Base-by-base conservation (phyloP, 2,888 invertebrate species). In the Nymphalis c-album region DNA sequence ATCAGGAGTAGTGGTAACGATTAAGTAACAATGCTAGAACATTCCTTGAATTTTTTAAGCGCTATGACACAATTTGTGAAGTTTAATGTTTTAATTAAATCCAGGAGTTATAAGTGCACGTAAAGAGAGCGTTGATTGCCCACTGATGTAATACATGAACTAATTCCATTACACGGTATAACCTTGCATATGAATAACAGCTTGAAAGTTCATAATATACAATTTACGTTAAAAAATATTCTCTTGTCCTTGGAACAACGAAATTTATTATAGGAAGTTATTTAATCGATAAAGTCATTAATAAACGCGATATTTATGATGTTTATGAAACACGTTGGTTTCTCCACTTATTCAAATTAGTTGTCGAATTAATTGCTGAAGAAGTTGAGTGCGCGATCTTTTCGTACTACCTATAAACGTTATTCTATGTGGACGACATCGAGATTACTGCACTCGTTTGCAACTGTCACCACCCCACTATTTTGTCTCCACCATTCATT, bases 1-100 rank as follows among this genome's bases (percentile, higher is more conserved):
- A 74, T 71, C 73, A 73, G 72, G 73, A 74, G 73, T 73, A 71
- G 69, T 71, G 71, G 72, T 72, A 75, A 68, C 64, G 57, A 63
- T 74, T 74, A 70, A 65, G 69, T 73, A 73, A 74, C 58, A 64
- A 51, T 61, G 20, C 66, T 63, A 62, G 71, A 69, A 63, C 64
- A 67, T 70, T 70, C 70, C 67, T 63, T 55, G 51, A 65, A 65
- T 67, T 51, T 53, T 60, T 55, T 35, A 60, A 63, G 40, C 35
- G 35, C 18, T 55, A 40, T 57, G 10, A 10, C 50, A 50, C 50
- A 50, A 50, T 31, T 31, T n/a, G n/a, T n/a, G n/a, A n/a, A 31
- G 5, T 3, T n/a, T n/a, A 48, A 58, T 17, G 7, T 31, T 26
- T 7, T 35, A 59, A 59, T 16, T 40, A 45, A 7, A 45, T 59